Evolutionary conservation across 2,113 vertebrate species (phyloP).

Genomic region (Tamias sibiricus): DNA sequence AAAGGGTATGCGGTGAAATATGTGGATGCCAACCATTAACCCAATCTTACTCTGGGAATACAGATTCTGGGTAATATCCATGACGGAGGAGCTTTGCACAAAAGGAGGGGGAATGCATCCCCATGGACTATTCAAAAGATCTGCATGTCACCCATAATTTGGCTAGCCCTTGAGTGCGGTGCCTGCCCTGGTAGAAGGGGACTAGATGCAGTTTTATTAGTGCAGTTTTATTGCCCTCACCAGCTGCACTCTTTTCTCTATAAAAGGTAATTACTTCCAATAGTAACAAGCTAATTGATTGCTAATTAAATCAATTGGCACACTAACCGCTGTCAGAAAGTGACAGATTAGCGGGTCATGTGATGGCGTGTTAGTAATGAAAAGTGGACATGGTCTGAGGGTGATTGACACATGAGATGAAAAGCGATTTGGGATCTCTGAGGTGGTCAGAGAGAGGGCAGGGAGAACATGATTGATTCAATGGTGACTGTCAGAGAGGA

Average conservation of each 20-base stretch:
- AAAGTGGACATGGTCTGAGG: slow-evolving; percentile 91
- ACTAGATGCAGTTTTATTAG: slow-evolving; percentile 90
- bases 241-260: slow-evolving; percentile 98
- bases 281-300: slow-evolving; percentile 99
- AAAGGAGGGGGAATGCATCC: slow-evolving; percentile 88
- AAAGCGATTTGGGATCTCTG: slow-evolving; percentile 90
- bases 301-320: slow-evolving; percentile 99
- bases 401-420: slow-evolving; percentile 91
- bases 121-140: slow-evolving; percentile 86
- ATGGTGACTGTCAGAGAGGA: slow-evolving; percentile 92
- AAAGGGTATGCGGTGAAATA: background rate
- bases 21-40: slow-evolving; percentile 74
- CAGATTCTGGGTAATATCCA: slow-evolving; percentile 74
- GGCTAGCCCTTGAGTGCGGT: slow-evolving; percentile 85
- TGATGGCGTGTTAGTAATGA: slow-evolving; percentile 89
- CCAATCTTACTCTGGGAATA: slow-evolving; percentile 76
- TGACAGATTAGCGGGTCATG: slow-evolving; percentile 96
- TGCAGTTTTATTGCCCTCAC: slow-evolving; percentile 94
- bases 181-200: slow-evolving; percentile 83
- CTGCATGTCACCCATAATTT: slow-evolving; percentile 91
- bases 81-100: slow-evolving; percentile 77
- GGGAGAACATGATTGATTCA: slow-evolving; percentile 93
- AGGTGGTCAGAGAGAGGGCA: slow-evolving; percentile 90
- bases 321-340: slow-evolving; percentile 94
- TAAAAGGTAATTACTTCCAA: slow-evolving; percentile 99